Conservation (phyloP, 2,888 invertebrate genomes). For the Uropetala carovei region DNA sequence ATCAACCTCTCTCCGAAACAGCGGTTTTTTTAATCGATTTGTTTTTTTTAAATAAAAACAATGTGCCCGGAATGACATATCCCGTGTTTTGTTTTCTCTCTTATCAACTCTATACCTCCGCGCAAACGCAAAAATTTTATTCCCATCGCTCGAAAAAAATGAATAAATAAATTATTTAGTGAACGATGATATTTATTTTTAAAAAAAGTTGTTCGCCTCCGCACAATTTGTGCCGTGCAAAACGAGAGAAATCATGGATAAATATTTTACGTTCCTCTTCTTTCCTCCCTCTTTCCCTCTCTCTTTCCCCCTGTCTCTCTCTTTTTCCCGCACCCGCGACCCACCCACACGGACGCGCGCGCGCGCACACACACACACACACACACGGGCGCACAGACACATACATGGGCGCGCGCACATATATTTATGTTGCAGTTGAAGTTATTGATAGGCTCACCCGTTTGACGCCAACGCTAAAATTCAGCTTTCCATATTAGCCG, state of each 20-base stretch:
- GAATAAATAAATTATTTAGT: not conserved
- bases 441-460: constrained; percentile 61
- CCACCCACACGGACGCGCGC: constrained; percentile 6
- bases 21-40: too few species aligned
- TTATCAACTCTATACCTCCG: not conserved
- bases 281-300: not conserved
- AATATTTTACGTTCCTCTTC: constrained; percentile 44
- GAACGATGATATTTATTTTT: not conserved
- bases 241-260: constrained; percentile 62
- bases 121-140: not conserved
- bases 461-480: constrained; percentile 43
- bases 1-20: not conserved
- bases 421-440: constrained; percentile 62
- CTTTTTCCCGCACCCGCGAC: not conserved
- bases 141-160: not conserved
- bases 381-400: not conserved
- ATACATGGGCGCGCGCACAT: constrained; percentile 19
- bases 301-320: not conserved
- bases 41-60: not conserved
- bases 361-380: not conserved
- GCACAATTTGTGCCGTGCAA: constrained; percentile 52
- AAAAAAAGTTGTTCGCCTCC: constrained; percentile 7
- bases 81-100: not conserved
- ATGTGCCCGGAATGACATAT: not conserved
- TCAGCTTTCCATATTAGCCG: constrained; percentile 39